These are phyloP conservation scores for Pseudochromis fuscus DNA, from an alignment of 2,797 vertebrate species.

Conservation along the genomic window DNA sequence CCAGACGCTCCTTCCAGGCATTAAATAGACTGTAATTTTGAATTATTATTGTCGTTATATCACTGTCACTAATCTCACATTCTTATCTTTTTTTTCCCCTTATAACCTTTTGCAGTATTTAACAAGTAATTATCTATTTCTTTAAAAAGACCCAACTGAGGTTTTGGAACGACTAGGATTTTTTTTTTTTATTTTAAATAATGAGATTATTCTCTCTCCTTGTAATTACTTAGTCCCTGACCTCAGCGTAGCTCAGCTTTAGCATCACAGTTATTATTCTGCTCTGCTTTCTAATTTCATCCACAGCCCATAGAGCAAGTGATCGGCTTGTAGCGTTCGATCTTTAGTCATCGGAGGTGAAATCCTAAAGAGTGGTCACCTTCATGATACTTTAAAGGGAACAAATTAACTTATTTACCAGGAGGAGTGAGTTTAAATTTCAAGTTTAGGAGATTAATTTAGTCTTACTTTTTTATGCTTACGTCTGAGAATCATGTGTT, in stretches of 20 bases:
- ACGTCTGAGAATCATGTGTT: not conserved
- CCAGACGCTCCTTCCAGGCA: slow-evolving; percentile 26
- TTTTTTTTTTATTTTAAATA: slow-evolving; percentile 37
- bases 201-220: slow-evolving; percentile 41
- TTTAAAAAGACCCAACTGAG: slow-evolving; percentile 26
- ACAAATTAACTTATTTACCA: slow-evolving; percentile 4
- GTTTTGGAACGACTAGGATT: slow-evolving; percentile 35
- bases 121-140: slow-evolving; percentile 48
- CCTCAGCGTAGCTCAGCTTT: slow-evolving; percentile 12
- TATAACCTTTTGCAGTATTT: slow-evolving; percentile 39
- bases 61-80: slow-evolving; percentile 47
- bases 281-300: slow-evolving; percentile 14
- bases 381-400: slow-evolving; percentile 14
- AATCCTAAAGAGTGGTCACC: slow-evolving; percentile 1
- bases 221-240: slow-evolving; percentile 55
- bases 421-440: slow-evolving; percentile 2
- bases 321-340: not conserved
- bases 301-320: not conserved
- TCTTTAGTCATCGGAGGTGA: not conserved
- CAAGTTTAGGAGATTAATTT: not conserved
- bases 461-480: not conserved
- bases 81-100: slow-evolving; percentile 31
- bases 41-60: slow-evolving; percentile 56
- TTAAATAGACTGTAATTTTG: slow-evolving; percentile 44
- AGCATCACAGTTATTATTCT: slow-evolving; percentile 40